These are phyloP conservation scores for Spinus pinus DNA, from an alignment of 2,797 vertebrate genomes.

Conservation along the genomic window DNA sequence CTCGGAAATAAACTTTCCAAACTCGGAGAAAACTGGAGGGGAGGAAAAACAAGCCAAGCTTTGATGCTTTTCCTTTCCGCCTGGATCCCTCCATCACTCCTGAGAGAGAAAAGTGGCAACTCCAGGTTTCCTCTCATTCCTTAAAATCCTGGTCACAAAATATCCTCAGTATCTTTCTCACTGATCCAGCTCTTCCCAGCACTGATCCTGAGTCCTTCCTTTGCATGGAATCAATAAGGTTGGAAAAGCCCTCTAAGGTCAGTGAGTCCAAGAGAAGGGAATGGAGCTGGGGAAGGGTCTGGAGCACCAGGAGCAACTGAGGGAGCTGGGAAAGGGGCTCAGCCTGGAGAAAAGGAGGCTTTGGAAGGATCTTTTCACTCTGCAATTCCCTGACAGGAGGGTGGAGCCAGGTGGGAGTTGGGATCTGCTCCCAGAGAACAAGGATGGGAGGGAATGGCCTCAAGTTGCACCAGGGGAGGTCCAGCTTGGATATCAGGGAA, in stretches of 20 bases:
- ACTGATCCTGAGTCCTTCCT: not conserved
- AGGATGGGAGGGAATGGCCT: rapidly evolving
- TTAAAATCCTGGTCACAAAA: not conserved
- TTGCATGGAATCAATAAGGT: rapidly evolving
- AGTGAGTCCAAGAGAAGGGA: not conserved
- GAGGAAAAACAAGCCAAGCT: not conserved
- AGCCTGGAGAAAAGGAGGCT: not conserved
- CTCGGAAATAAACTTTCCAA: not conserved
- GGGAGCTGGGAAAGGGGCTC: not conserved
- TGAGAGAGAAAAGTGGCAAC: not conserved
- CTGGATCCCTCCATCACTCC: rapidly evolving
- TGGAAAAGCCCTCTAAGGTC: not conserved
- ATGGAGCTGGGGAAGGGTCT: not conserved
- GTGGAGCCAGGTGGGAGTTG: not conserved
- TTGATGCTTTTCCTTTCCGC: not conserved
- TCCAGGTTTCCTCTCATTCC: not conserved
- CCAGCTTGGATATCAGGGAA: not conserved
- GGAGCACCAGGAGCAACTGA: not conserved
- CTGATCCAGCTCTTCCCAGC: not conserved
- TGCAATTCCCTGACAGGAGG: not conserved
- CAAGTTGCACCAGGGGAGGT: too few relatives aligned
- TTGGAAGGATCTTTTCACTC: not conserved
- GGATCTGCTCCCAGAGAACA: not conserved
- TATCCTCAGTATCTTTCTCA: not conserved
- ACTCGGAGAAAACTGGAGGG: not conserved